phyloP scores from a whole-genome alignment of 2,113 vertebrate species.

The Notothenia rossii region DNA sequence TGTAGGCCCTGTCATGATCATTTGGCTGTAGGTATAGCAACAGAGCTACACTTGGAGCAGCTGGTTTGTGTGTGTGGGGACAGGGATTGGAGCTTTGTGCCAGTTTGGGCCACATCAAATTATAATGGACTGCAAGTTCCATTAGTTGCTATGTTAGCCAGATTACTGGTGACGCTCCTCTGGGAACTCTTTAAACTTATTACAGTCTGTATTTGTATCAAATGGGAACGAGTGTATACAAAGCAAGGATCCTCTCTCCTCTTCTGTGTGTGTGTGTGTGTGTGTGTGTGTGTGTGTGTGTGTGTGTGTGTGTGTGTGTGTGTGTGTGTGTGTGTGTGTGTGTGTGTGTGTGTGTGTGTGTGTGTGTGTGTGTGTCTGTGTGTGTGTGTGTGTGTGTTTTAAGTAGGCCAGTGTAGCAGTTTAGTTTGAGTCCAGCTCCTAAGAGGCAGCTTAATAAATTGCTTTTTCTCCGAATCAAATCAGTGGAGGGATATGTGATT shows the following conservation, averaged over 20 bases:
- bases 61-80: conserved; percentile 38
- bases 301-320: background rate
- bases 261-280: conserved; percentile 20
- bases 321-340: conserved; percentile 20
- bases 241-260: conserved; percentile 28
- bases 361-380: conserved; percentile 20
- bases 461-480: conserved; percentile 78
- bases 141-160: conserved; percentile 59
- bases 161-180: conserved; percentile 58
- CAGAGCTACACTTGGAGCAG: conserved; percentile 18
- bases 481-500: conserved; percentile 70
- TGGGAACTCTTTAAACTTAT: conserved; percentile 48
- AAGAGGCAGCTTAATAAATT: conserved; percentile 80
- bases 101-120: conserved; percentile 66
- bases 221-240: conserved; percentile 43
- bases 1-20: conserved; percentile 31
- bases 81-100: conserved; percentile 50
- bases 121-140: conserved; percentile 48
- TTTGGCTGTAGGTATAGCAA: conserved; percentile 43
- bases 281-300: background rate
- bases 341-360: conserved; percentile 20
- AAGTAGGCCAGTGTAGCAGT: conserved; percentile 68
- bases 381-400: conserved; percentile 25
- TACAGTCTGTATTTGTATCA: conserved; percentile 42
- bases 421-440: conserved; percentile 72